Percentiles rank a stretch among this genome's conserved stretches.
These are phyloP conservation scores for Elephantulus edwardii DNA, from an alignment of 2,113 vertebrate genomes.

Conservation along the genomic window DNA sequence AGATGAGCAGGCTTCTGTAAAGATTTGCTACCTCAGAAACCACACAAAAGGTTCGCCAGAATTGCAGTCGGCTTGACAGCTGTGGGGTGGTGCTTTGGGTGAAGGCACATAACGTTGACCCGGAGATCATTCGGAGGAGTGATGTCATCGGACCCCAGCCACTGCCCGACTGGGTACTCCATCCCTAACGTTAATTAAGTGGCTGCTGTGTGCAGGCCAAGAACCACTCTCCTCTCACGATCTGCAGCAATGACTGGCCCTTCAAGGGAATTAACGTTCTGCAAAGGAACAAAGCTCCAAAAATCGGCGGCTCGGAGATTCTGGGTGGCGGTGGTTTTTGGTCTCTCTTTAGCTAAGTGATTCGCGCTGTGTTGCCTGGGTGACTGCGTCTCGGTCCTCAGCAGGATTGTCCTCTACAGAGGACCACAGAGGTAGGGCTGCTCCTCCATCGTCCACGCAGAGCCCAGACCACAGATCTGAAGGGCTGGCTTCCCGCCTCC, in stretches of 20 bases:
- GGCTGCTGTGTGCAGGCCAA: not conserved
- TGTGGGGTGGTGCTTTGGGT: not conserved
- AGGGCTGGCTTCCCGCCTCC: not conserved
- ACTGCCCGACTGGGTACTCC: not conserved
- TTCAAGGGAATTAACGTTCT: not conserved
- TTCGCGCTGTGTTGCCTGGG: not conserved
- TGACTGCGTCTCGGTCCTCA: not conserved
- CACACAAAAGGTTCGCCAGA: no score
- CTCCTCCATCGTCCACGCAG: not conserved
- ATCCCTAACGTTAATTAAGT: not conserved
- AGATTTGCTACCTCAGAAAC: no score
- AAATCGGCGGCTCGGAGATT: not conserved
- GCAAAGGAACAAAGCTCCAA: constrained; percentile 1
- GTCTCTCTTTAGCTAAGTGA: not conserved
- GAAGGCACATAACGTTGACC: not conserved
- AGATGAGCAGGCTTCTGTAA: no score
- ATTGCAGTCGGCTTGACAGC: no score
- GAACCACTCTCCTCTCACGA: not conserved
- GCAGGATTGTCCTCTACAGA: not conserved
- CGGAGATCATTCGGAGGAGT: accelerated
- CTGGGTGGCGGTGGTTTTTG: not conserved
- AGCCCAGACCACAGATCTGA: no score
- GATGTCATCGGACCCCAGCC: not conserved
- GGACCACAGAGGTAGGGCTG: not conserved
- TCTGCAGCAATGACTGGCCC: not conserved